Conservation (phyloP, 2,888 invertebrate genomes). For the Xestia sexstrigata region DNA sequence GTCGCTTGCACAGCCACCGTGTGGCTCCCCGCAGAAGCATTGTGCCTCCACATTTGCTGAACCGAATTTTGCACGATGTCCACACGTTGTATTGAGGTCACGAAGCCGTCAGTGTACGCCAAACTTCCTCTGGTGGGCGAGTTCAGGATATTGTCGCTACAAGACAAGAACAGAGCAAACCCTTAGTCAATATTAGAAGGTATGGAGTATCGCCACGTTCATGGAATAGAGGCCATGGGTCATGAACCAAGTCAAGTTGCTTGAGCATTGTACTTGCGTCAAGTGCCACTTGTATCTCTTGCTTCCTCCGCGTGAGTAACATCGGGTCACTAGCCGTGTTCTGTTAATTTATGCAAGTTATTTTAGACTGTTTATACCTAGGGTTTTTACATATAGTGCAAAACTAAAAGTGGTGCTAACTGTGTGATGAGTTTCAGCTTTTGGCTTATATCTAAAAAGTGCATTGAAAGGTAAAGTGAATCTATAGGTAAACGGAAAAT, state of each 20-base stretch:
- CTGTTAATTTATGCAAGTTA: too few species aligned
- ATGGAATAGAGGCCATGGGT: not conserved
- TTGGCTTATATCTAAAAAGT: too few species aligned
- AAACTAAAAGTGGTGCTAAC: too few species aligned
- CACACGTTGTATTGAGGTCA: conserved; percentile 75
- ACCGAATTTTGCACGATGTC: conserved; percentile 73
- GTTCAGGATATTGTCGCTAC: conserved; percentile 74
- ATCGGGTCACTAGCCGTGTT: too few species aligned
- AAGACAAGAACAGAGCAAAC: conserved; percentile 41
- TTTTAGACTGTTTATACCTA: too few species aligned
- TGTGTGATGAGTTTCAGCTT: too few species aligned
- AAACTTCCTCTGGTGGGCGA: conserved; percentile 69
- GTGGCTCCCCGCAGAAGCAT: conserved; percentile 60
- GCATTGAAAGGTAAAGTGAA: too few species aligned
- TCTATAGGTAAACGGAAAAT: not conserved
- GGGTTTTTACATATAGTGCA: too few species aligned
- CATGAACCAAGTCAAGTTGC: not conserved
- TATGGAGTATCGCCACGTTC: not conserved
- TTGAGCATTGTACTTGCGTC: too few species aligned
- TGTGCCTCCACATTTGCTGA: conserved; percentile 75
- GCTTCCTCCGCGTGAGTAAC: too few species aligned
- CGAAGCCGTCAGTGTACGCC: conserved; percentile 78
- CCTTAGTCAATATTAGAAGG: not conserved
- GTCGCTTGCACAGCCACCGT: conserved; percentile 72
- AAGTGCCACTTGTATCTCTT: too few species aligned